A percentile compares a stretch with the other conserved stretches of the same genome.
phyloP scores from a whole-genome alignment of 2,113 vertebrate species.

The Pluvialis apricaria region DNA sequence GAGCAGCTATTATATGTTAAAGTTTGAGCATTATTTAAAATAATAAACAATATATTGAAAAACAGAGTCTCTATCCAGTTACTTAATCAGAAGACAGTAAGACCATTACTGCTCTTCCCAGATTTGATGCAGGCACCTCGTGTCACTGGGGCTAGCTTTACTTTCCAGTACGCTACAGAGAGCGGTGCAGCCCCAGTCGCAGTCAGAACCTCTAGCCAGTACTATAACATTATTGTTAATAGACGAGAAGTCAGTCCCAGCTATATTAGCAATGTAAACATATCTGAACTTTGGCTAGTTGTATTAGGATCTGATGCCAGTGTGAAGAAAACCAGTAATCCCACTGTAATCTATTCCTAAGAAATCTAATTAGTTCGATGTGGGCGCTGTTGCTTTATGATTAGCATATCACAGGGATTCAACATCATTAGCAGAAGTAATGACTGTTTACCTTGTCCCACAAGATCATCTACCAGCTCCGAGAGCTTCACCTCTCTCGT shows the following conservation, averaged over 20 bases:
- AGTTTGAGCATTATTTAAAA: not conserved
- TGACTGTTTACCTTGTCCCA: not conserved
- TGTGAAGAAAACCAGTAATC: not conserved
- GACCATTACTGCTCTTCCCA: not conserved
- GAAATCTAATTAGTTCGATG: not conserved
- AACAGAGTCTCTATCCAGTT: too few relatives aligned
- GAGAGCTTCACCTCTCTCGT: not conserved
- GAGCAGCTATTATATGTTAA: not conserved
- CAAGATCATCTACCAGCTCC: not conserved
- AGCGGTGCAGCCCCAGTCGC: rapidly evolving
- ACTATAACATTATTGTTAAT: not conserved
- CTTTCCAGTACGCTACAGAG: not conserved
- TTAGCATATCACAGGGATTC: not conserved
- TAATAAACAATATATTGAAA: not conserved
- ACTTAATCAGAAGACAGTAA: too few relatives aligned
- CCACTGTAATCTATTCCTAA: not conserved
- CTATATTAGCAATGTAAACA: not conserved
- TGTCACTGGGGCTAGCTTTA: not conserved
- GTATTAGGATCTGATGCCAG: not conserved
- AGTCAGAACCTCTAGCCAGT: not conserved
- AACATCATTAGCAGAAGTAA: not conserved
- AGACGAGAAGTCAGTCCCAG: not conserved
- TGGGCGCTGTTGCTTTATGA: not conserved
- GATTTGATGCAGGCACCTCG: not conserved
- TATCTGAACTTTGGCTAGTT: not conserved